Conservation (phyloP, 2,113 vertebrate genomes). For the Microtus oregoni region DNA sequence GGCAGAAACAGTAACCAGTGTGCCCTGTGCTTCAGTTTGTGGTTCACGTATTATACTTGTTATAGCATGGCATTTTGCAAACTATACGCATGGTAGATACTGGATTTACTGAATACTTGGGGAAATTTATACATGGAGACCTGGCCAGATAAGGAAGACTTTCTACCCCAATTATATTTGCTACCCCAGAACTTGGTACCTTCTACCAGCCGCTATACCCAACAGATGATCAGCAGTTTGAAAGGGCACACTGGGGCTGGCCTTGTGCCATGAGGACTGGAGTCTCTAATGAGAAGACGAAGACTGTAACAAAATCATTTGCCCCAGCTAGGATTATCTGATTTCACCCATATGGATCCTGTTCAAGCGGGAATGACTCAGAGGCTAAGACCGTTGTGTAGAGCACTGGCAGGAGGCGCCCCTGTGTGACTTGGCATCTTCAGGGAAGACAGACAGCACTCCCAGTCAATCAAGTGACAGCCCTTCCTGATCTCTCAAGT, state of each 20-base stretch:
- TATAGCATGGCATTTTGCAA: not conserved
- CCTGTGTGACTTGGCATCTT: not conserved
- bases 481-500: not conserved
- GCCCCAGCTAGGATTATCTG: not conserved
- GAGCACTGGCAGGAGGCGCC: not conserved
- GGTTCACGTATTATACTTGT: not conserved
- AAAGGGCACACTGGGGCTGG: not conserved
- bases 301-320: not conserved
- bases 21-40: not conserved
- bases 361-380: not conserved
- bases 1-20: not conserved
- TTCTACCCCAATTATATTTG: slow-evolving; percentile 4
- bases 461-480: not conserved
- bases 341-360: not conserved
- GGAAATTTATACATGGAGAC: not conserved
- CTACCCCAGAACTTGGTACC: not conserved
- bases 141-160: not conserved
- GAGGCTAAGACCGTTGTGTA: not conserved
- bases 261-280: not conserved
- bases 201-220: not conserved
- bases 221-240: not conserved
- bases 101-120: not conserved
- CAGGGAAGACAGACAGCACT: not conserved
- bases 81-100: not conserved
- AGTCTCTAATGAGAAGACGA: not conserved